These are phyloP conservation scores for Tychaedon coryphoeus DNA, from an alignment of 2,113 vertebrate species.

Conservation along the genomic window DNA sequence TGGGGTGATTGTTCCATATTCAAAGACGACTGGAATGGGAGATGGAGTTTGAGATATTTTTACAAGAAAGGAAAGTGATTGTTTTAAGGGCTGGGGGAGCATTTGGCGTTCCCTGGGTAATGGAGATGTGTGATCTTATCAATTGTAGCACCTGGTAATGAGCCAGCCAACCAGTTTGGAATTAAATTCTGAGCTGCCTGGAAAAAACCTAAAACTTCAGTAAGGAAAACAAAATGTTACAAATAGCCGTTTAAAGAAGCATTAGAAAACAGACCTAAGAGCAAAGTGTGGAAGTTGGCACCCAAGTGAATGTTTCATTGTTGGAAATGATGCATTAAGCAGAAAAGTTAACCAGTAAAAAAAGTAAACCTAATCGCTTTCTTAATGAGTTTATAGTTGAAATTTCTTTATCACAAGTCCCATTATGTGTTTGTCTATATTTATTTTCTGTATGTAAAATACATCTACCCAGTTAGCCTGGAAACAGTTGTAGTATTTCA, in stretches of 20 bases:
- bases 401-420: background rate
- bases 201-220: background rate
- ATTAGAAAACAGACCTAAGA: background rate
- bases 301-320: background rate
- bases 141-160: background rate
- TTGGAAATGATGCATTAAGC: background rate
- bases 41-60: background rate
- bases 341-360: background rate
- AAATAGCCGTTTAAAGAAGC: background rate
- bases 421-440: background rate
- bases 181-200: background rate
- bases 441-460: background rate
- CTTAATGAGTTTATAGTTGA: background rate
- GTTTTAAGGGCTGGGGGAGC: background rate
- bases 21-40: background rate
- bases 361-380: background rate
- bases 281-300: background rate
- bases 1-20: background rate
- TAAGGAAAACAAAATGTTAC: background rate
- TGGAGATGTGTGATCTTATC: slow-evolving; percentile 40
- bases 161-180: background rate
- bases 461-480: background rate
- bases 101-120: background rate
- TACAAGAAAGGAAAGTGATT: background rate
- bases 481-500: background rate